These are phyloP conservation scores for Castor canadensis DNA, from an alignment of 2,113 vertebrate species.

Conservation along the genomic window DNA sequence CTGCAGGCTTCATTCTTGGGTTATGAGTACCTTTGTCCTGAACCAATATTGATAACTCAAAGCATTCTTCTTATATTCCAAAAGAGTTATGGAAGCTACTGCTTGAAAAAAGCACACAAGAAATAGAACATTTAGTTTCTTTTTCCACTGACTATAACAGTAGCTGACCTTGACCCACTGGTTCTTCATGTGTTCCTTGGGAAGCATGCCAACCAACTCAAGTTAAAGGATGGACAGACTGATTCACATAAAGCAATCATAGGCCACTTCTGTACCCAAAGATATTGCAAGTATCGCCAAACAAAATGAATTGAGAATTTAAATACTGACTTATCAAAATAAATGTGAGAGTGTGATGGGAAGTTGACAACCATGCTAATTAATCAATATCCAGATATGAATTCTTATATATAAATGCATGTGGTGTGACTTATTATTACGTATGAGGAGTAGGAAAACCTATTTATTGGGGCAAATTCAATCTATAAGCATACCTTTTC, in stretches of 20 bases:
- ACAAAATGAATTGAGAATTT: not conserved
- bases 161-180: not conserved
- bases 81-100: no score
- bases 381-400: not conserved
- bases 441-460: no score
- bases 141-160: not conserved
- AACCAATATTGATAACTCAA: not conserved
- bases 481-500: no score
- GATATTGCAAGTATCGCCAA: not conserved
- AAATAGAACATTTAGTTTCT: not conserved
- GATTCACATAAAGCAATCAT: not conserved
- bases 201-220: not conserved
- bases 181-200: not conserved
- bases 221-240: not conserved
- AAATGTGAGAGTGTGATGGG: not conserved
- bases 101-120: fast-evolving
- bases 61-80: fast-evolving
- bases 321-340: not conserved
- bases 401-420: not conserved
- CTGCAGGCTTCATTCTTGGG: not conserved
- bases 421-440: no score
- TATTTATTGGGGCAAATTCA: no score
- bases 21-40: not conserved
- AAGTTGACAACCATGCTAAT: not conserved
- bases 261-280: not conserved